Evolutionary conservation across 1,140 invertebrate genomes (phyloP).

Genomic region (Calephelis virginiensis): DNA sequence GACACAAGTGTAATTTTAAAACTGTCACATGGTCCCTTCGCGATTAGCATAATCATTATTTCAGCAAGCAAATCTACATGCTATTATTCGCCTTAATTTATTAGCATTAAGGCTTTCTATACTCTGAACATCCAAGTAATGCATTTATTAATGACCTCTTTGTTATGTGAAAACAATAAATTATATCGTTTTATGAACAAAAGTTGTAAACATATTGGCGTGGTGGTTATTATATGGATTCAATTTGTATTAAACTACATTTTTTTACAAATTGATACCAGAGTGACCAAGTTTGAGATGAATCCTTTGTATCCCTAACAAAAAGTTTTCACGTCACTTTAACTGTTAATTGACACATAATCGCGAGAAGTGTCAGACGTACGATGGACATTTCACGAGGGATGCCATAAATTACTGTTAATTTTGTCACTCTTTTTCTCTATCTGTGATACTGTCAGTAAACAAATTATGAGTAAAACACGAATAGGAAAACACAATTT

Average conservation of each 20-base stretch:
- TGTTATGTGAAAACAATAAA: constrained; percentile 28
- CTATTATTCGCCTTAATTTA: constrained; percentile 25
- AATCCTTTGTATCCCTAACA: too few relatives aligned
- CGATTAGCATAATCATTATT: constrained; percentile 44
- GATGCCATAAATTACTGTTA: too few relatives aligned
- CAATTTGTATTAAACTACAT: not conserved
- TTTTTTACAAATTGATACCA: too few relatives aligned
- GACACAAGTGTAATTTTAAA: constrained; percentile 46
- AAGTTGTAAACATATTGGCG: not conserved
- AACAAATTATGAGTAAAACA: too few relatives aligned
- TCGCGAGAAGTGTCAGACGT: too few relatives aligned
- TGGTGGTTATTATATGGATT: not conserved
- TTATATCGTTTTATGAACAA: constrained; percentile 34
- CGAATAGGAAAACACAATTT: too few relatives aligned
- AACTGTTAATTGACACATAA: too few relatives aligned
- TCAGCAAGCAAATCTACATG: not conserved
- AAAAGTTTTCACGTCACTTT: too few relatives aligned
- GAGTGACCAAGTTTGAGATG: too few relatives aligned
- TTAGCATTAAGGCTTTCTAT: constrained; percentile 8
- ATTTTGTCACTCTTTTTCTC: too few relatives aligned
- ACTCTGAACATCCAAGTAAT: constrained; percentile 2
- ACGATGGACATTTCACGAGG: too few relatives aligned
- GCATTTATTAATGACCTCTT: not conserved
- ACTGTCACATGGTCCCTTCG: constrained; percentile 46
- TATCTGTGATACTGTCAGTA: too few relatives aligned